Base-by-base conservation (phyloP, 2,888 invertebrate species). In the Drosophila neutralis region DNA sequence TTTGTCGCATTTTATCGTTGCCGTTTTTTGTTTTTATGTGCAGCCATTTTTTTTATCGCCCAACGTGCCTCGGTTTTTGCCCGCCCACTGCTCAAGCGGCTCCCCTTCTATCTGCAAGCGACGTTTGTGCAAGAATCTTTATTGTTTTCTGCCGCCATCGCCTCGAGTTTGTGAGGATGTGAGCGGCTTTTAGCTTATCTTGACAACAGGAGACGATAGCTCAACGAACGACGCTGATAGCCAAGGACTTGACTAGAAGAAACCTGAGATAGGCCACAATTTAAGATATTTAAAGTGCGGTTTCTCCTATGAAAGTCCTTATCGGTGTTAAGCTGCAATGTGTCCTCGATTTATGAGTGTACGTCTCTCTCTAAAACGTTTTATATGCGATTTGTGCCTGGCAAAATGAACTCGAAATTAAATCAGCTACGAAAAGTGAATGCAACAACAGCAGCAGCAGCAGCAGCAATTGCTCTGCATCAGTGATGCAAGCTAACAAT, bases 1-100 rank as follows among this genome's bases (percentile, higher is more conserved):
- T 80, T 76, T 82, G 83, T 85, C 86, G 82, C 82, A 83, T 88
- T 88, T 87, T 87, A 87, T 88, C 84, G 79, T 71, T 72, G 82
- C 62, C 64, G 67, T 65, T 38, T 59, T 24, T 45, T 35, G 49
- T 76, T 81, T 87, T 84, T 87, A 87, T 88, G 81, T 79, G 69
- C 72, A 82, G 69, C 71, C 72, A 84, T 87, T 87, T 82, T 83
- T 86, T 86, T 83, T 83, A 86, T 88, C 86, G 66, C 59, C 36
- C 72, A 80, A 78, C 82, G 71, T 80, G 80, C 70, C 58, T 76
- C 45, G 61, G 67, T 57, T 69, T 53, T 31, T 54, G n/a, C 29
- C 53, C 38, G 27, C 31, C 51, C 35, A 58, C 24, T 49, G 24
- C 15, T 61, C 42, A 54, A 59, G 51, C 60, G 65, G 33, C 63